Evolutionary conservation across 2,113 vertebrate species (phyloP).

Genomic region (Podarcis muralis): DNA sequence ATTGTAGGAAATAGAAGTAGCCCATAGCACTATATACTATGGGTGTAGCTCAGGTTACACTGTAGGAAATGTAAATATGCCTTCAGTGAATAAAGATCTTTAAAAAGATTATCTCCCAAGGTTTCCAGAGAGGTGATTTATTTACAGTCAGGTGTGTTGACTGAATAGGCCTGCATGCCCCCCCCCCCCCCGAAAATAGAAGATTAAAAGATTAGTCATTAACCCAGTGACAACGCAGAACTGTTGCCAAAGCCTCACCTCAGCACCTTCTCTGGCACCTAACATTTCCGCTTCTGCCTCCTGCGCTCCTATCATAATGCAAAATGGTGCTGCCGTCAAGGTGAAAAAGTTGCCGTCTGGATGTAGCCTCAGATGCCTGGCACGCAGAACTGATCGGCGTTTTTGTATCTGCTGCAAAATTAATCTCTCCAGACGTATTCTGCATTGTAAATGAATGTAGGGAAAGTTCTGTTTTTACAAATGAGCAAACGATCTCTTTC

Average conservation of each 20-base stretch:
- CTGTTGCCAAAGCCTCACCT: not conserved
- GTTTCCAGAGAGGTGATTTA: not conserved
- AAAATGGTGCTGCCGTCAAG: not conserved
- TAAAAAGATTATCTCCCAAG: not conserved
- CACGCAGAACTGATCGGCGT: not conserved
- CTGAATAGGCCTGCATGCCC: not conserved
- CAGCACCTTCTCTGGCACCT: no score
- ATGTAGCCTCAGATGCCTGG: not conserved
- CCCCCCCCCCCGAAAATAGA: not conserved
- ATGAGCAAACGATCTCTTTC: conserved; percentile 35
- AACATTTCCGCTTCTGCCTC: not conserved
- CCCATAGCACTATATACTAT: not conserved
- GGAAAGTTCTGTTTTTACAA: not conserved
- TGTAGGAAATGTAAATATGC: not conserved
- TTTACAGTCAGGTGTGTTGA: not conserved
- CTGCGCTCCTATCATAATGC: not conserved
- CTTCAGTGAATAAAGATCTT: not conserved
- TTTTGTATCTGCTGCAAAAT: not conserved
- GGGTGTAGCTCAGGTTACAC: not conserved
- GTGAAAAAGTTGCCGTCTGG: not conserved
- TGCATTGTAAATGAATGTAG: not conserved
- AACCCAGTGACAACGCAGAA: not conserved
- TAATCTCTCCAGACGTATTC: not conserved
- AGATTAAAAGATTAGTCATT: not conserved
- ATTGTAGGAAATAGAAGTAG: no score